A percentile compares a stretch with the other conserved stretches of the same genome.
phyloP scores from a whole-genome alignment of 2,113 vertebrate genomes.

The Limnothrissa miodon region DNA sequence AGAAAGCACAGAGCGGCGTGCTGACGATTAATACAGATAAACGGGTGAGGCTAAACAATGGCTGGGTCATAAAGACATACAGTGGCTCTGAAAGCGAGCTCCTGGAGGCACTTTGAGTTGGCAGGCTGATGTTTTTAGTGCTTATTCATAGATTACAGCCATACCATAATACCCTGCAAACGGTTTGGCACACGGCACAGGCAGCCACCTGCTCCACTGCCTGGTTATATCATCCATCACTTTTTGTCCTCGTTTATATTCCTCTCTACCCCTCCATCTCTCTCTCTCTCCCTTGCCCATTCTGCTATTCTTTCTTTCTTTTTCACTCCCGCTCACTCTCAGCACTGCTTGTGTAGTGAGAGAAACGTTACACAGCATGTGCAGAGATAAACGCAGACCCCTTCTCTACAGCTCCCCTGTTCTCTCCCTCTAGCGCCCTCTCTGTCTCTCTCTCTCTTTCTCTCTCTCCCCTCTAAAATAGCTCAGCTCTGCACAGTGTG shows the following conservation, averaged over 20 bases:
- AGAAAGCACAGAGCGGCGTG: neutral
- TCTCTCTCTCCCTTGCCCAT: neutral
- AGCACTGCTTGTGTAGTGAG: neutral
- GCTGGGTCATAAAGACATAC: neutral
- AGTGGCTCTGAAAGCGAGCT: neutral
- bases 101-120: neutral
- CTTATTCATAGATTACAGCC: neutral
- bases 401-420: neutral
- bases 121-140: neutral
- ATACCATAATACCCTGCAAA: neutral
- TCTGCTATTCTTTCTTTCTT: neutral
- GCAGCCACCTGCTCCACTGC: constrained; percentile 10
- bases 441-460: constrained; percentile 30
- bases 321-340: neutral
- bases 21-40: neutral
- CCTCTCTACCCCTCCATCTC: neutral
- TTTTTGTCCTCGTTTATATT: neutral
- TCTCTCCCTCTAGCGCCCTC: constrained; percentile 25
- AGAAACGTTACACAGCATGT: constrained; percentile 14
- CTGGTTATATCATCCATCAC: neutral
- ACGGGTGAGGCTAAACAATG: neutral
- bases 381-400: constrained; percentile 8
- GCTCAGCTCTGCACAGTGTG: constrained; percentile 50
- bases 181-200: neutral
- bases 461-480: constrained; percentile 47